A percentile compares a stretch with the other conserved stretches of the same genome.
Evolutionary conservation across 2,113 vertebrate species (phyloP).

Genomic region (Bubo blakistoni): DNA sequence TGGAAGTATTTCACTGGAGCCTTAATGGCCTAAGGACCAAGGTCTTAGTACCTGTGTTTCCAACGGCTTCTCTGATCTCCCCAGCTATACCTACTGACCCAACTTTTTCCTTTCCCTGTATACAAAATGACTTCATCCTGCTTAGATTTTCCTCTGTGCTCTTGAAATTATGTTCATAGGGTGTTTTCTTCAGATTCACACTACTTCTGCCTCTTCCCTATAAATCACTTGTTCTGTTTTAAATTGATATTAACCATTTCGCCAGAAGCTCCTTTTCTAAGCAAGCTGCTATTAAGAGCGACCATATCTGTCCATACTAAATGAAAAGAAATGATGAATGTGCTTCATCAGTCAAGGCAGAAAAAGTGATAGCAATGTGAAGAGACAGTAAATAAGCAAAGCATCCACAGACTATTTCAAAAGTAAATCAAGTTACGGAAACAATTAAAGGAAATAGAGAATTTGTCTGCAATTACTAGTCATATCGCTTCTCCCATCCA

Average conservation of each 20-base stretch:
- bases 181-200: not conserved
- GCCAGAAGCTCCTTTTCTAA: not conserved
- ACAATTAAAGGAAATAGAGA: constrained; percentile 40
- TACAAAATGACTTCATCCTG: not conserved
- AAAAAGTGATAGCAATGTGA: not conserved
- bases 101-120: not conserved
- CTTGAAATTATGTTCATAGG: not conserved
- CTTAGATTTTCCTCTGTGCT: not conserved
- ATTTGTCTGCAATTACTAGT: not conserved
- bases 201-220: not conserved
- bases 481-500: not conserved
- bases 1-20: not conserved
- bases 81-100: not conserved
- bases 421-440: constrained; percentile 32
- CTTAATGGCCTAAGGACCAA: not conserved
- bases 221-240: not conserved
- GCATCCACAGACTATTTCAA: not conserved
- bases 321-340: constrained; percentile 15
- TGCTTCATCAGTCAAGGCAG: constrained; percentile 1
- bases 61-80: not conserved
- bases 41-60: not conserved
- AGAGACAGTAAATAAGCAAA: constrained; percentile 14
- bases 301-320: not conserved
- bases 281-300: not conserved
- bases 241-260: not conserved